Percentiles rank a stretch among this genome's conserved stretches.
phyloP scores from a whole-genome alignment of 1,140 invertebrate genomes.

The Meteorus sp. region DNA sequence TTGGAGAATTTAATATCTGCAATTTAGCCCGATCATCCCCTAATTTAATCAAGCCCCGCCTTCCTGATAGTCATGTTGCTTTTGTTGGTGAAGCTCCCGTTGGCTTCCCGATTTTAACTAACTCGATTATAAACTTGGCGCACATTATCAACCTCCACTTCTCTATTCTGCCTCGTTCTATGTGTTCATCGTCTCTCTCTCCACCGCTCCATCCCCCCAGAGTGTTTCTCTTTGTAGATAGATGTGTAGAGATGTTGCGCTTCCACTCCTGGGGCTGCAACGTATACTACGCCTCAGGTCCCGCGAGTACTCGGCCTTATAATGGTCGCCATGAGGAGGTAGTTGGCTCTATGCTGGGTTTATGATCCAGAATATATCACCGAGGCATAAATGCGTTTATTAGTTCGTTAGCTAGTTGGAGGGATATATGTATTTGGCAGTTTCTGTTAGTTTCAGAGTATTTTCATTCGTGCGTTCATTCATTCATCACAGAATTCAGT shows the following conservation, averaged over 20 bases:
- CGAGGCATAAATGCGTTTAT: background rate
- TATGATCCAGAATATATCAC: background rate
- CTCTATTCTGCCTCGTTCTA: background rate
- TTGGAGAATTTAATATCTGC: background rate
- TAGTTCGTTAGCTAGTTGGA: too few species aligned
- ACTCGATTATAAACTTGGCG: slow-evolving; percentile 11
- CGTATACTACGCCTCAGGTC: background rate
- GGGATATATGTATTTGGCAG: too few species aligned
- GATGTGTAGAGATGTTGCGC: too few species aligned
- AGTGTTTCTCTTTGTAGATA: too few species aligned
- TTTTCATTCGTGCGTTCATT: too few species aligned
- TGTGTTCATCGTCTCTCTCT: background rate
- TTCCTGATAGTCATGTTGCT: too few species aligned
- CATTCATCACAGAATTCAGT: too few species aligned
- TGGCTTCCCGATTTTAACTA: background rate
- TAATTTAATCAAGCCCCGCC: slow-evolving; percentile 2
- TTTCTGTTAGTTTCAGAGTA: too few species aligned
- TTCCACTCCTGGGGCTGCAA: too few species aligned
- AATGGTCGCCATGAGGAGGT: background rate
- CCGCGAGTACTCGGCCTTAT: background rate
- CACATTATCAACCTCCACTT: slow-evolving; percentile 9
- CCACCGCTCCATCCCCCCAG: background rate
- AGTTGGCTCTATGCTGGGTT: background rate
- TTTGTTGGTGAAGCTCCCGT: too few species aligned
- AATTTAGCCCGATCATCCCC: slow-evolving; percentile 3